These are phyloP conservation scores for Polymixis flavicincta DNA, from an alignment of 2,888 invertebrate species.

Conservation along the genomic window DNA sequence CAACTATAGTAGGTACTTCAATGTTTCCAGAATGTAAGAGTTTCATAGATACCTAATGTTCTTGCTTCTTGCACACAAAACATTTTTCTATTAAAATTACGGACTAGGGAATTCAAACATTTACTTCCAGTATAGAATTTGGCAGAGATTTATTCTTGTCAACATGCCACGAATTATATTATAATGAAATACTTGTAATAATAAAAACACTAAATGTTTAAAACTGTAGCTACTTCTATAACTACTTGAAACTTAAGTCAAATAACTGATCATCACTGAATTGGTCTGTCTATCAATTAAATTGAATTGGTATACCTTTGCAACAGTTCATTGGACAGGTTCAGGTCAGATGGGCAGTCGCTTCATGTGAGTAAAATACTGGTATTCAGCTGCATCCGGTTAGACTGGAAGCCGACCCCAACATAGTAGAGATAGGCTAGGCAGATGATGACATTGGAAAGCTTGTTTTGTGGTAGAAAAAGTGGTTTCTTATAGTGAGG, in stretches of 20 bases:
- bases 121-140: not conserved
- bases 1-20: not conserved
- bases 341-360: not conserved
- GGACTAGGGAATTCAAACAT: not conserved
- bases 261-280: constrained; percentile 7
- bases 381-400: not conserved
- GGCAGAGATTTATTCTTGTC: constrained; percentile 18
- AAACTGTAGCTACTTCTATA: constrained; percentile 31
- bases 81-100: not conserved
- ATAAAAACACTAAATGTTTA: constrained; percentile 1
- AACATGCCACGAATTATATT: constrained; percentile 16
- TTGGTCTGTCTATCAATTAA: constrained; percentile 15
- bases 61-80: not conserved
- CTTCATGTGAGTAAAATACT: not conserved
- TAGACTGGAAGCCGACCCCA: no score
- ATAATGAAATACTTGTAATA: constrained; percentile 11
- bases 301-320: constrained; percentile 11
- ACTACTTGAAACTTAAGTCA: constrained; percentile 24
- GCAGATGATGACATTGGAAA: not conserved
- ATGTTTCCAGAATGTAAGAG: not conserved
- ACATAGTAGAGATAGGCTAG: not conserved
- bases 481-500: constrained; percentile 2
- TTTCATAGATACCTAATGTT: not conserved
- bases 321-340: not conserved
- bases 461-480: not conserved